Base-by-base conservation (phyloP, 2,888 invertebrate species). In the Lasioglossum lativentre region DNA sequence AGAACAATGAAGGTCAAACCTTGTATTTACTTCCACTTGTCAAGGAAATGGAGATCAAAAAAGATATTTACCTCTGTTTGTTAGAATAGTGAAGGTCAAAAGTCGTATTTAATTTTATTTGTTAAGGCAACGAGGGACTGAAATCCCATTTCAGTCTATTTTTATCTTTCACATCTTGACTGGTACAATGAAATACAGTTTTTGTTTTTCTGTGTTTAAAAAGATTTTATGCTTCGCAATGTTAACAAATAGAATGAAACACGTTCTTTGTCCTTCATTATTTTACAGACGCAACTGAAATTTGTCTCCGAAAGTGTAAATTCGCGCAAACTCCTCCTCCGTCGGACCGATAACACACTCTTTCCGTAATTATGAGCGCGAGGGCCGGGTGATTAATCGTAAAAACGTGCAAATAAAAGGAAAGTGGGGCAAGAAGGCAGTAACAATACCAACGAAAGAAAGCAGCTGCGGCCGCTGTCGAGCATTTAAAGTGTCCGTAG, bases 311-410 rank as follows among this genome's bases (percentile, higher is more conserved):
- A 4, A 12, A 27, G 59, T 27, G 59, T 27, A 59, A 30, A 59
- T 16, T 27, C 59, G 27, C 59, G 59, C 27, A 12, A 16, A 27
- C 12, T 27, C 12, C 12, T 27, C 12, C 1, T 4, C 27, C 59
- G 27, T 2, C 27, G 16, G 59, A 5, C 66, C 34, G 75, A 45
- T 68, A 76, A 76, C 45, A 66, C 66, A 66, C 76, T 68, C 66
- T 34, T 30, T 30, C 34, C 23, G 30, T 76, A 76, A 76, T 76
- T 47, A 76, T 68, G 45, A 80, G 75, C 75, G 75, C 52, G 68
- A 56, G 40, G 40, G 75, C 1, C 70, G 30, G 59, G 52, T 85
- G 86, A 86, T 85, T 86, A 86, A 86, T 86, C 81, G 74, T 66
- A 68, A 38, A 70, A 75, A 52, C 34, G 47, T 34, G 34, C 66